Percentiles rank a stretch among this genome's conserved stretches.
Evolutionary conservation across 2,797 vertebrate genomes (phyloP).

Genomic region (Staurois parvus): DNA sequence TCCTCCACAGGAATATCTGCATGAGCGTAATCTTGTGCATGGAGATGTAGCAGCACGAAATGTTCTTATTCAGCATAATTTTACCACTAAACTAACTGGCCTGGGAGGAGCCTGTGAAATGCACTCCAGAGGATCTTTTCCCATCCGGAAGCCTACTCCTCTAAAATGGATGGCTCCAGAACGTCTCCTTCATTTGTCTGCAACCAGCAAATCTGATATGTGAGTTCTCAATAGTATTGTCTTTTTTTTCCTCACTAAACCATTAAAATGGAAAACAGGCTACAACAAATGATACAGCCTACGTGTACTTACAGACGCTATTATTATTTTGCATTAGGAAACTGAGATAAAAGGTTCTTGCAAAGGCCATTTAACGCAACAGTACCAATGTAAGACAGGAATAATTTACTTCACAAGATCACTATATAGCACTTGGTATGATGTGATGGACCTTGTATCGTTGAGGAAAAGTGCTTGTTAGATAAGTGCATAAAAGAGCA

Average conservation of each 20-base stretch:
- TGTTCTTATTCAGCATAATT: conserved; percentile 81
- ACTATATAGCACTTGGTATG: no score
- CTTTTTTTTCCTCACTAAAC: neutral
- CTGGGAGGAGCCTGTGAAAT: conserved; percentile 82
- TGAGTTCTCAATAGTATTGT: conserved; percentile 69
- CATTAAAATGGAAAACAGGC: neutral
- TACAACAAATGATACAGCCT: no score
- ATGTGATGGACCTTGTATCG: no score
- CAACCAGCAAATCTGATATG: conserved; percentile 84
- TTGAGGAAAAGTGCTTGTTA: no score
- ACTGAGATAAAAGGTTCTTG: neutral
- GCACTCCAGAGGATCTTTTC: conserved; percentile 68
- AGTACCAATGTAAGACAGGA: no score
- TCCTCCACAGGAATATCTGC: conserved; percentile 83
- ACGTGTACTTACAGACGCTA: no score
- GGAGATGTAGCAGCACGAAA: conserved; percentile 88
- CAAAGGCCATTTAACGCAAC: no score
- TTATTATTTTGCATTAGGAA: no score
- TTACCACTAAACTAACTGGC: conserved; percentile 87
- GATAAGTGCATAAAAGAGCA: neutral
- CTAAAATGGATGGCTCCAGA: conserved; percentile 95
- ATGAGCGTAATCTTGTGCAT: conserved; percentile 85
- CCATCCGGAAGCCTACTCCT: conserved; percentile 62
- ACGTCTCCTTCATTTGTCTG: conserved; percentile 77
- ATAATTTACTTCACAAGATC: no score